A percentile compares a stretch with the other conserved stretches of the same genome.
Evolutionary conservation across 2,797 vertebrate genomes (phyloP).

Genomic region (Cyprinodon diabolis): DNA sequence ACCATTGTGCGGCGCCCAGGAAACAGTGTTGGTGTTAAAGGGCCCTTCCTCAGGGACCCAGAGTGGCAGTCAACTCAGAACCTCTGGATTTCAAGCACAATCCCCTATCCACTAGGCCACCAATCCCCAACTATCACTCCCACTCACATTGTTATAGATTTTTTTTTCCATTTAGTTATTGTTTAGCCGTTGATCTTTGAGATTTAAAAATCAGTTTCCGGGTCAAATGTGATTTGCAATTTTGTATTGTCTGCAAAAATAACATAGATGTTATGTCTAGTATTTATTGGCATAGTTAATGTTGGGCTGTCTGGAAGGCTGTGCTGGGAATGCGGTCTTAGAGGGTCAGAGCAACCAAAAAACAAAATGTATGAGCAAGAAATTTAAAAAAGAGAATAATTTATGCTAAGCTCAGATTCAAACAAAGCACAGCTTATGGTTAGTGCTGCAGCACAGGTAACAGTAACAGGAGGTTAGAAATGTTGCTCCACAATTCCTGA

Average conservation of each 20-base stretch:
- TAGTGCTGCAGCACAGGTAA: not conserved
- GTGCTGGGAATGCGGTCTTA: not conserved
- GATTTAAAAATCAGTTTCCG: not conserved
- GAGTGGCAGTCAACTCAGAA: too few species aligned
- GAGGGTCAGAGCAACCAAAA: not conserved
- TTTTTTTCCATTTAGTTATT: too few species aligned
- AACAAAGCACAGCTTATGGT: not conserved
- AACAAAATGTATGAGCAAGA: not conserved
- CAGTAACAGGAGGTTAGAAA: not conserved
- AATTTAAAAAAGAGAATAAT: not conserved
- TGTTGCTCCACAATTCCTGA: not conserved
- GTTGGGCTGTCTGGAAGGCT: not conserved
- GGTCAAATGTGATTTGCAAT: not conserved
- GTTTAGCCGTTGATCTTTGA: not conserved
- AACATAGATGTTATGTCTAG: not conserved
- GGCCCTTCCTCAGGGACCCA: too few species aligned
- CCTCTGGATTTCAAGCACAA: too few species aligned
- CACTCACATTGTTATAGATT: too few species aligned
- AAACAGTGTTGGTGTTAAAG: too few species aligned
- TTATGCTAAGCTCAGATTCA: not conserved
- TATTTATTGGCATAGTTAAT: not conserved
- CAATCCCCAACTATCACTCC: too few species aligned
- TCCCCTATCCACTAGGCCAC: too few species aligned
- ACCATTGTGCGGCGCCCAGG: too few species aligned
- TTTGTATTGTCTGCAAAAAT: not conserved